A percentile compares a stretch with the other conserved stretches of the same genome.
phyloP scores from a whole-genome alignment of 2,113 vertebrate species.

The Theristicus caerulescens region DNA sequence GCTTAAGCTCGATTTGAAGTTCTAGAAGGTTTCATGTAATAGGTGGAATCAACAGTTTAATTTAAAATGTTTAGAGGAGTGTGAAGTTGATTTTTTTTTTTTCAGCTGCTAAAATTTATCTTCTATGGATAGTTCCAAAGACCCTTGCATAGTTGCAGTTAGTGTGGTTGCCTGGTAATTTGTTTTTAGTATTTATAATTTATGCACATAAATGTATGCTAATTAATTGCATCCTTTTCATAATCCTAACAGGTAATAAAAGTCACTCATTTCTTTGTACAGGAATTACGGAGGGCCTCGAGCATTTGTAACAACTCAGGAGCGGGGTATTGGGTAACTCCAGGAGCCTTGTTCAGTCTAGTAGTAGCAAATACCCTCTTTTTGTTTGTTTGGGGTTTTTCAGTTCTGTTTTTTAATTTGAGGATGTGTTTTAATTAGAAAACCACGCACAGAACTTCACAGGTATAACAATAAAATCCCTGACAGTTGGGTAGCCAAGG shows the following conservation, averaged over 20 bases:
- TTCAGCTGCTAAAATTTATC: background rate
- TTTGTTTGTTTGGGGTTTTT: background rate
- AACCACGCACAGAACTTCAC: fast-evolving
- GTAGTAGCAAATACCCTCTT: background rate
- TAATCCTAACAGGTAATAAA: background rate
- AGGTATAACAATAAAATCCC: fast-evolving
- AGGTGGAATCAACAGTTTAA: background rate
- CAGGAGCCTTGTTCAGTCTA: background rate
- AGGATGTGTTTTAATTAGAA: background rate
- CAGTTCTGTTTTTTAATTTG: background rate
- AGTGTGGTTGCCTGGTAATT: fast-evolving
- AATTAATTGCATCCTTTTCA: background rate
- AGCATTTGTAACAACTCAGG: background rate
- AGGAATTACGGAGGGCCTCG: background rate
- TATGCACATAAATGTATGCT: fast-evolving
- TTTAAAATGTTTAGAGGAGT: background rate
- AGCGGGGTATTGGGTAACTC: background rate
- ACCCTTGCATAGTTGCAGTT: fast-evolving
- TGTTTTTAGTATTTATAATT: background rate
- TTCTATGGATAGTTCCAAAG: background rate
- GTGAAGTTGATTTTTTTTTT: background rate
- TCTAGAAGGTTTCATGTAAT: fast-evolving
- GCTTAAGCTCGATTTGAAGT: background rate
- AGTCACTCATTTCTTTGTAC: background rate
- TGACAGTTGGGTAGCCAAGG: fast-evolving